phyloP scores from a whole-genome alignment of 2,888 invertebrate genomes.

The Epinotia ramella region DNA sequence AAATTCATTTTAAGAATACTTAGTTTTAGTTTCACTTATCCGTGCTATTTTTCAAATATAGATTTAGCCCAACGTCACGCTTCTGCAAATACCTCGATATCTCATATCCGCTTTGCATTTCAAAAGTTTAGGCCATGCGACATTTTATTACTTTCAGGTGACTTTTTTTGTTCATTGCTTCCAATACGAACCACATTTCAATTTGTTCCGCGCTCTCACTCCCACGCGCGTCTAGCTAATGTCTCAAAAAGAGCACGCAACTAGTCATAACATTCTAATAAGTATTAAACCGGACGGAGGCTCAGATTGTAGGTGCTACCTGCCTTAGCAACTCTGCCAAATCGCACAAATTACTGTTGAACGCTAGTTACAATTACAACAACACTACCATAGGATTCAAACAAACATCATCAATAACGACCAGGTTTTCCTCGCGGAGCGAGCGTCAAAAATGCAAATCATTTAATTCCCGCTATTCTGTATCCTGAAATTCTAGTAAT shows the following conservation, averaged over 20 bases:
- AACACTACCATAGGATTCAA: slow-evolving; percentile 3
- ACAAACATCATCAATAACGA: slow-evolving; percentile 20
- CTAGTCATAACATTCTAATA: neutral
- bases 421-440: slow-evolving; percentile 8
- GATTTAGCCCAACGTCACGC: neutral
- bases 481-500: slow-evolving; percentile 36
- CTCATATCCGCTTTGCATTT: neutral
- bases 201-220: neutral
- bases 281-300: neutral
- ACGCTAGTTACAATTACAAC: slow-evolving; percentile 7
- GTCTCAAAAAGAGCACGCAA: neutral
- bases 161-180: neutral
- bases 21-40: no score
- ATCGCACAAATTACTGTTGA: slow-evolving; percentile 27
- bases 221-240: neutral
- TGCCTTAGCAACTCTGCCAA: slow-evolving; percentile 13
- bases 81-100: neutral
- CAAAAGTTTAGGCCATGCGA: neutral
- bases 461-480: slow-evolving; percentile 29
- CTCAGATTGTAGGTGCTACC: slow-evolving; percentile 3
- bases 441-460: slow-evolving; percentile 39
- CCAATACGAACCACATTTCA: neutral
- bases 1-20: neutral
- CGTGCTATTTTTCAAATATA: neutral
- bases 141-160: neutral